Conservation (phyloP, 2,113 vertebrate species). For the Entelurus aequoreus region DNA sequence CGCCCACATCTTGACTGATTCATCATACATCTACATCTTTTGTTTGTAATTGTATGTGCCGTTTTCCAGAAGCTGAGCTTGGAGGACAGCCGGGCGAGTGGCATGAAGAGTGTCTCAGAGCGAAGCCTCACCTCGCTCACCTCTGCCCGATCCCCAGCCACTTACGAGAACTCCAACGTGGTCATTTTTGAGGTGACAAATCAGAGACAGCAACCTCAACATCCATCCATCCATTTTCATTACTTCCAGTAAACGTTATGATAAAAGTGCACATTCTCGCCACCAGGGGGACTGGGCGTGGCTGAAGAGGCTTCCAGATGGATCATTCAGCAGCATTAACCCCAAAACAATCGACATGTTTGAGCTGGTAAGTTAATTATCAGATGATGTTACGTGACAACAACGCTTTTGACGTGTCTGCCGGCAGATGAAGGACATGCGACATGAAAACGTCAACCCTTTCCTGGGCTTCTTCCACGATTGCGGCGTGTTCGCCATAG, state of each 20-base stretch:
- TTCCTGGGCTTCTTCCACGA: conserved; percentile 78
- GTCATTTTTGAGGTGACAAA: conserved; percentile 69
- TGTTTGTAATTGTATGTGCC: not conserved
- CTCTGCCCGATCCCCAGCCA: conserved; percentile 65
- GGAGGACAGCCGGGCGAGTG: conserved; percentile 64
- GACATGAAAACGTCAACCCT: conserved; percentile 76
- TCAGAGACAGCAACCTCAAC: not conserved
- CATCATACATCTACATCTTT: too few relatives aligned
- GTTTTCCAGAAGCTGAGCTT: conserved; percentile 66
- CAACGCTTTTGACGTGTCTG: not conserved
- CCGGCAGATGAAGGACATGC: conserved; percentile 76
- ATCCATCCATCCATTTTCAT: not conserved
- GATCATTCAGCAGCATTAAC: conserved; percentile 63
- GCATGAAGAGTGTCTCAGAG: conserved; percentile 54
- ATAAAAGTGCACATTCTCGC: not conserved
- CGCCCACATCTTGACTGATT: not conserved
- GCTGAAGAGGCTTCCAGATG: conserved; percentile 73
- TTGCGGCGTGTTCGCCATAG: conserved; percentile 74
- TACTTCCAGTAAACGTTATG: not conserved
- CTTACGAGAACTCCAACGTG: conserved; percentile 76
- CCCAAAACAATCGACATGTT: conserved; percentile 68
- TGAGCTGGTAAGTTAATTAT: conserved; percentile 58
- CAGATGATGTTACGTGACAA: not conserved
- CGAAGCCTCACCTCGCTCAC: conserved; percentile 50
- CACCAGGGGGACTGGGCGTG: conserved; percentile 76